phyloP scores from a whole-genome alignment of 2,888 invertebrate genomes.

The Gonocerus acuteangulatus region DNA sequence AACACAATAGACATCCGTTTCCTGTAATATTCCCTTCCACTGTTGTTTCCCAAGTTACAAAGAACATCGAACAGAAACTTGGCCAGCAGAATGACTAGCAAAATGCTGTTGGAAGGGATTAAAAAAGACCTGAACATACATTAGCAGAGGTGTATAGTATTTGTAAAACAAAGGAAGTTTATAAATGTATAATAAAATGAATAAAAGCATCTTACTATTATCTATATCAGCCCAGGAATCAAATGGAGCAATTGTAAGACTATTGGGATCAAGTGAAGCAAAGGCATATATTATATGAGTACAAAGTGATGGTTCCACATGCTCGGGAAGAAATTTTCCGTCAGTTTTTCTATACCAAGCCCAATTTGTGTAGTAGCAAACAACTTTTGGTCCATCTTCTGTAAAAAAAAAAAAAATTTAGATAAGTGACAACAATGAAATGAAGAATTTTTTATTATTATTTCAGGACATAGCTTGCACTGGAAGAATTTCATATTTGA shows the following conservation, averaged over 20 bases:
- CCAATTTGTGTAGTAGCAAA: conserved; percentile 87
- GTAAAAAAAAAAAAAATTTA: neutral
- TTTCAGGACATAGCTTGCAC: neutral
- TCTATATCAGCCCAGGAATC: conserved; percentile 84
- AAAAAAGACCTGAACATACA: too few relatives aligned
- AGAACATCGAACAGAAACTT: too few relatives aligned
- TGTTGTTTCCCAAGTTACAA: too few relatives aligned
- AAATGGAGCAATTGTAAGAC: conserved; percentile 66
- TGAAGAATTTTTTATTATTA: neutral
- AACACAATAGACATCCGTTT: too few relatives aligned
- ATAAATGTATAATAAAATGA: too few relatives aligned
- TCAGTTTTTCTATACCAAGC: conserved; percentile 73
- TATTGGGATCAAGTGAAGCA: conserved; percentile 74
- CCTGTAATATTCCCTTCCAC: too few relatives aligned
- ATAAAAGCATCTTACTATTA: conserved; percentile 70
- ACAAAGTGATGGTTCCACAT: conserved; percentile 71
- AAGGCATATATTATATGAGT: conserved; percentile 87
- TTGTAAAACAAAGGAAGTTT: too few relatives aligned
- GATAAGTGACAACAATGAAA: neutral
- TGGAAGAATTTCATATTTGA: neutral
- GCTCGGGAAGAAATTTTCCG: conserved; percentile 79
- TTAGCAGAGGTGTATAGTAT: too few relatives aligned
- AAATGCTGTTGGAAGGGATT: too few relatives aligned
- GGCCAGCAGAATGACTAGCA: too few relatives aligned
- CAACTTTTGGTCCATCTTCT: conserved; percentile 45